Evolutionary conservation across 1,140 invertebrate genomes (phyloP).

Genomic region (Palaemon carinicauda): DNA sequence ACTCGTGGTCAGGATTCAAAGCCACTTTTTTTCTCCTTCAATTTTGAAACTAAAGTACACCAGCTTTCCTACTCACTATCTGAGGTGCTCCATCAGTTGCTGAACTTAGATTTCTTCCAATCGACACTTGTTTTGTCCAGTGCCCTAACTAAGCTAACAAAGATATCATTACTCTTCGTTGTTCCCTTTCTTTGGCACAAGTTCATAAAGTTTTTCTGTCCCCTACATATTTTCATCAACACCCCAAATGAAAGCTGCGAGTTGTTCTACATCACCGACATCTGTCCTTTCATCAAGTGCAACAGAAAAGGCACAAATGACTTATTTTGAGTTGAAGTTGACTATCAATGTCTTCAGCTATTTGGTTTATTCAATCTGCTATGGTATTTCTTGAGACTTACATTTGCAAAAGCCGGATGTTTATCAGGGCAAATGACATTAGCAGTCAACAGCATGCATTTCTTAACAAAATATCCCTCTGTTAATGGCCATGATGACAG

Average conservation of each 20-base stretch:
- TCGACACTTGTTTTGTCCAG: constrained; percentile 4
- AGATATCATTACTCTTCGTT: background rate
- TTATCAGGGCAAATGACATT: constrained; percentile 17
- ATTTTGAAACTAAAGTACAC: constrained; percentile 7
- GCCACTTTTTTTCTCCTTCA: constrained; percentile 16
- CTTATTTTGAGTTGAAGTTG: background rate
- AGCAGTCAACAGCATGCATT: background rate
- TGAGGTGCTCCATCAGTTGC: constrained; percentile 20
- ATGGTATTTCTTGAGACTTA: constrained; percentile 25
- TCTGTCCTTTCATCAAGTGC: constrained; percentile 25
- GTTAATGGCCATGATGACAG: background rate
- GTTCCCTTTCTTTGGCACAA: constrained; percentile 18
- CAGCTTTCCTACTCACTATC: constrained; percentile 20
- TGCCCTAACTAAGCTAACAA: background rate
- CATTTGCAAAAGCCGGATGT: constrained; percentile 8
- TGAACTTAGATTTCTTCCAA: constrained; percentile 20
- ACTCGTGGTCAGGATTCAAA: constrained; percentile 9
- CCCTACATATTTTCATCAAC: constrained; percentile 13
- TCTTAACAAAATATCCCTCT: background rate
- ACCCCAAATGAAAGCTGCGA: constrained; percentile 7
- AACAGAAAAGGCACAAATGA: background rate
- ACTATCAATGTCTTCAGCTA: background rate
- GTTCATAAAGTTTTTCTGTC: constrained; percentile 5
- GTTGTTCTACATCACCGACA: background rate
- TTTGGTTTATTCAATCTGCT: constrained; percentile 1